A percentile compares a stretch with the other conserved stretches of the same genome.
phyloP scores from a whole-genome alignment of 2,113 vertebrate genomes.

The Centropus bengalensis region DNA sequence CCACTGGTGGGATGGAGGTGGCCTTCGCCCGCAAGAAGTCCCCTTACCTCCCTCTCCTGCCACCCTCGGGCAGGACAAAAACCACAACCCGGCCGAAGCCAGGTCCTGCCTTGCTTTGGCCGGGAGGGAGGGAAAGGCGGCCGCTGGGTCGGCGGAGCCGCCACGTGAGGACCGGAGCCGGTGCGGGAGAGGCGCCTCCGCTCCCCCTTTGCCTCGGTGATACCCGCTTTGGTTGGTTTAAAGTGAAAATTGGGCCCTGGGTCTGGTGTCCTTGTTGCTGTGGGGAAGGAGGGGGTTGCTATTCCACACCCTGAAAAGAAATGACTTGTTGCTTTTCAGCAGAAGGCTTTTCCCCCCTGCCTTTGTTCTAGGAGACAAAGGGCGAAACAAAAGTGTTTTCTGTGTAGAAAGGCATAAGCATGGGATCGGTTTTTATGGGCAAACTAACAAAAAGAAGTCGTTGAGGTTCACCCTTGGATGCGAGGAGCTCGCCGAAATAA shows the following conservation, averaged over 20 bases:
- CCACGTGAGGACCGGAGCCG: conserved; percentile 32
- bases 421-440: conserved; percentile 71
- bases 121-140: conserved; percentile 7
- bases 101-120: conserved; percentile 13
- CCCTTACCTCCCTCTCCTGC: background rate
- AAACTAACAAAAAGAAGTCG: conserved; percentile 69
- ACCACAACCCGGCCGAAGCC: background rate
- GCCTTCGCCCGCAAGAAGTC: background rate
- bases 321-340: conserved; percentile 81
- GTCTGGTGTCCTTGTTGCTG: conserved; percentile 26
- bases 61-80: background rate
- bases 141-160: background rate
- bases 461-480: conserved; percentile 69
- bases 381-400: conserved; percentile 79
- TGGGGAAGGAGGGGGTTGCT: conserved; percentile 37
- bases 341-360: conserved; percentile 70
- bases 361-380: conserved; percentile 83
- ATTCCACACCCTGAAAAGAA: conserved; percentile 72
- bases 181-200: background rate
- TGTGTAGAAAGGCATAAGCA: conserved; percentile 71
- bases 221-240: background rate
- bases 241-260: conserved; percentile 15
- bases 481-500: conserved; percentile 63
- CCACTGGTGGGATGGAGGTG: background rate
- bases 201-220: background rate